Percentiles rank a stretch among this genome's conserved stretches.
phyloP scores from a whole-genome alignment of 2,113 vertebrate species.

The Nothoprocta pentlandii region DNA sequence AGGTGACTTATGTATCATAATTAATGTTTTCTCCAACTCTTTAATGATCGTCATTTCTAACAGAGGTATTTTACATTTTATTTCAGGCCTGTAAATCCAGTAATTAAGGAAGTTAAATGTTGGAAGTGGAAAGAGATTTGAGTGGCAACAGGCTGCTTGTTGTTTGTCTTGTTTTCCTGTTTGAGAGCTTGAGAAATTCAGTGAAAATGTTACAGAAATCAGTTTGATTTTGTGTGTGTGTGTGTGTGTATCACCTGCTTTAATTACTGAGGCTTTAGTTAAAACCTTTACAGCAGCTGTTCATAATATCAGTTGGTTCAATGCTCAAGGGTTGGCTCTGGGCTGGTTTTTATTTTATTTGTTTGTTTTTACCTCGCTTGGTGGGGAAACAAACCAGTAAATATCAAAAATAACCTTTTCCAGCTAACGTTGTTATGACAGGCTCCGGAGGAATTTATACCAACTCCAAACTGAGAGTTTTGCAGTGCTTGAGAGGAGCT shows the following conservation, averaged over 20 bases:
- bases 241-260: background rate
- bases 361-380: background rate
- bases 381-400: background rate
- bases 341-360: background rate
- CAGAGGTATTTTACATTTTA: background rate
- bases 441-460: background rate
- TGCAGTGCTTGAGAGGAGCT: background rate
- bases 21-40: constrained; percentile 31
- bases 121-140: background rate
- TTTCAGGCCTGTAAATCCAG: background rate
- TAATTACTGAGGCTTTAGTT: background rate
- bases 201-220: background rate
- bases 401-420: background rate
- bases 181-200: background rate
- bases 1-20: constrained; percentile 24
- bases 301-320: background rate
- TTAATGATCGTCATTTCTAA: constrained; percentile 30
- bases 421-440: background rate
- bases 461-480: background rate
- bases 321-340: too few species aligned
- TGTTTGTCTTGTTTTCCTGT: background rate
- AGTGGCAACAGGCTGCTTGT: background rate
- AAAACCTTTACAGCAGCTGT: background rate
- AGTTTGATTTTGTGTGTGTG: background rate
- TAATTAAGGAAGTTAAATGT: background rate